Conservation (phyloP, 2,113 vertebrate genomes). For the Suncus etruscus region DNA sequence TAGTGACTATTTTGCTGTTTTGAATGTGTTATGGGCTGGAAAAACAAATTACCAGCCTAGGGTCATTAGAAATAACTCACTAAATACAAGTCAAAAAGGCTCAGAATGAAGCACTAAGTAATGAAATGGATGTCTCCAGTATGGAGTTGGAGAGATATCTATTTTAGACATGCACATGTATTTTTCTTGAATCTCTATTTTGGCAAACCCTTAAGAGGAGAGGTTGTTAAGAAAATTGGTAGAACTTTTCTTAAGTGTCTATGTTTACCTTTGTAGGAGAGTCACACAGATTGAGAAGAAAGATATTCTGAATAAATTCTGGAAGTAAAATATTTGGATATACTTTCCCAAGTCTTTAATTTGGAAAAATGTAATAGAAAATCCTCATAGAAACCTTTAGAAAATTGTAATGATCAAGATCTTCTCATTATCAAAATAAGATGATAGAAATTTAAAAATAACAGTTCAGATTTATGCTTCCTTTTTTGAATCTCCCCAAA, state of each 20-base stretch:
- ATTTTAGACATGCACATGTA: neutral
- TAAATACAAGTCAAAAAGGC: constrained; percentile 31
- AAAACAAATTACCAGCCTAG: constrained; percentile 47
- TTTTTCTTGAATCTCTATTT: constrained; percentile 40
- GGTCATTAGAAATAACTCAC: constrained; percentile 39
- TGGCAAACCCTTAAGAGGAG: neutral
- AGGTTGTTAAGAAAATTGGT: neutral
- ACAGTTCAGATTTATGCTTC: neutral
- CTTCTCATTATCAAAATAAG: neutral
- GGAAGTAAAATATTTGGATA: neutral
- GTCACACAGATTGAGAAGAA: neutral
- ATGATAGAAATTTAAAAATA: neutral
- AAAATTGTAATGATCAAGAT: neutral
- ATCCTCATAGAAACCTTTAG: neutral
- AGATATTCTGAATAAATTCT: neutral
- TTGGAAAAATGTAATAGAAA: neutral
- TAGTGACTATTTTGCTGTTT: constrained; percentile 10
- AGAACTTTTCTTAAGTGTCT: neutral
- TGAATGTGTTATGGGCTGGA: constrained; percentile 41
- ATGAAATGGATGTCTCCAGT: neutral
- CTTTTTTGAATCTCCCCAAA: neutral
- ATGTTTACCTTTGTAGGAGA: neutral
- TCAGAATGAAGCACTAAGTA: constrained; percentile 24
- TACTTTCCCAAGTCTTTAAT: neutral
- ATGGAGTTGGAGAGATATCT: neutral